Evolutionary conservation across 2,113 vertebrate genomes (phyloP), one percentile per base, ranked within the genome.

Genomic region (Empidonax traillii): DNA sequence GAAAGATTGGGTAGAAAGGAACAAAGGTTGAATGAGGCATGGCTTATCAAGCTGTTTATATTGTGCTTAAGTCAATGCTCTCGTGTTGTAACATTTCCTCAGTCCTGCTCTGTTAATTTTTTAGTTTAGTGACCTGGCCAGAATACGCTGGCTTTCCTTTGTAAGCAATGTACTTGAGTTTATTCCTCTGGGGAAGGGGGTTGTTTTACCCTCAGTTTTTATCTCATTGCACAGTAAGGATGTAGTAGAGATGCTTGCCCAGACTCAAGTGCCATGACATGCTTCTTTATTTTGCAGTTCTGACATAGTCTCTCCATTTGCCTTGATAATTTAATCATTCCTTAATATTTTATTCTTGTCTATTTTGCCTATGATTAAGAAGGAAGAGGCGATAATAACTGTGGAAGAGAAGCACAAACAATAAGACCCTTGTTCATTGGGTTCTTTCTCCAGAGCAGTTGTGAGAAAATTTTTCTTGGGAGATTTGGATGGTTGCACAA

Each of bases 401-500:
- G 49, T 58, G 46, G 37, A 55, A 71, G 44, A 73, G 68, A 76
- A 55, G 28, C 47, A 67, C 33, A 56, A 28, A 59, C 46, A 84
- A 43, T 53, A 51, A 78, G 28, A 55, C 21, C 12, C 15, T 81
- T 84, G 24, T 92, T 92, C 31, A 43, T 77, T 84, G 17, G 3
- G 11, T 65, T 89, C 46, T 84, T 94, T 73, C 27, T 90, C 33
- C 0, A 1, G 31, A 86, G 17, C 24, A 89, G 35, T 46, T 69
- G 23, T 75, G 80, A 80, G 59, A 80, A 76, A 76, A 30, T 15
- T 80, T 89, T 89, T 71, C 58, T 43, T 78, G n/a, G 27, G 77
- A 74, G 27, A 85, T 95, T 85, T 84, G 73, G n/a, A 55, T 4
- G 9, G 80, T 22, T 83, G 46, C 44, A 77, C 65, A 77, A 10